Conservation (phyloP, 2,888 invertebrate species). For the Saturnia japonica region DNA sequence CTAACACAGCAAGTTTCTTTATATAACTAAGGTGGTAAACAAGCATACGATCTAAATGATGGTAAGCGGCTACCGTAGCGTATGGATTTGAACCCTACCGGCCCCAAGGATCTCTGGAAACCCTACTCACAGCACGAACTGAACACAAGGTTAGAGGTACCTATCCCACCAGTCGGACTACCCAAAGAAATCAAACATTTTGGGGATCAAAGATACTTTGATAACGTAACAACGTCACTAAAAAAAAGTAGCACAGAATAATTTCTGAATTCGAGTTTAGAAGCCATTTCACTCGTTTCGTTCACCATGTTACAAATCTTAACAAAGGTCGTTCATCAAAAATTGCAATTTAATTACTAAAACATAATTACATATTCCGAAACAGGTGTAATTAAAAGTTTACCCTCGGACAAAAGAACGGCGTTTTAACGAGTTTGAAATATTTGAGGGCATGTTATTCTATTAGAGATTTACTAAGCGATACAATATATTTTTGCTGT, state of each 20-base stretch:
- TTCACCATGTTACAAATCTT: neutral
- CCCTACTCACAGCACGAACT: too few species aligned
- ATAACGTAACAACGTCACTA: neutral
- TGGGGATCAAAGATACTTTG: too few species aligned
- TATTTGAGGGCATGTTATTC: neutral
- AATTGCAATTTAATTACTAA: conserved; percentile 17
- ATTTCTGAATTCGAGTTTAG: neutral
- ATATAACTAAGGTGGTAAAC: too few species aligned
- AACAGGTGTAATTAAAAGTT: conserved; percentile 21
- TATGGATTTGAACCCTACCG: too few species aligned
- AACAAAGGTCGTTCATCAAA: neutral
- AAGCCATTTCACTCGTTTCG: neutral
- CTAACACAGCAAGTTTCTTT: too few species aligned
- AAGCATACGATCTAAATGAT: too few species aligned
- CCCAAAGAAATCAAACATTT: too few species aligned
- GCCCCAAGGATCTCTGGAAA: too few species aligned
- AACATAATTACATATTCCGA: conserved; percentile 10
- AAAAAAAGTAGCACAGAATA: neutral
- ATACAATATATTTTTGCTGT: too few species aligned
- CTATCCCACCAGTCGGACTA: too few species aligned
- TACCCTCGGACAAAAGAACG: conserved; percentile 1
- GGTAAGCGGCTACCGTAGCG: too few species aligned
- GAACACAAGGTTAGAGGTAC: too few species aligned
- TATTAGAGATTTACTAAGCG: neutral
- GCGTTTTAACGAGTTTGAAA: conserved; percentile 7